Percentiles rank a stretch among this genome's conserved stretches.
These are phyloP conservation scores for Lota lota DNA, from an alignment of 2,113 vertebrate genomes.

Conservation along the genomic window DNA sequence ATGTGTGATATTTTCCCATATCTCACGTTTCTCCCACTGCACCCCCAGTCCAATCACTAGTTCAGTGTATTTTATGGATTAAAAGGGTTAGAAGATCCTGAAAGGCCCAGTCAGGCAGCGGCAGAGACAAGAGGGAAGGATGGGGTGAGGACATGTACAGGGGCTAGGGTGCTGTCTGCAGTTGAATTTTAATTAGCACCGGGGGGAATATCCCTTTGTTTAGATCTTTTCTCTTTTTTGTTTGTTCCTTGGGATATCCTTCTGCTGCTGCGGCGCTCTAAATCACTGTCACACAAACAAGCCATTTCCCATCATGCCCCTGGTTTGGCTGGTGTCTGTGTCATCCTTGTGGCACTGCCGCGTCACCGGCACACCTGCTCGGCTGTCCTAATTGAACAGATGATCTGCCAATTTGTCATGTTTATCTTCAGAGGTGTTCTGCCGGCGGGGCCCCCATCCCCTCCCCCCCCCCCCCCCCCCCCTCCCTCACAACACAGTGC, in stretches of 20 bases:
- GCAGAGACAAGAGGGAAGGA: slow-evolving; percentile 59
- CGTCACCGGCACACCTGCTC: slow-evolving; percentile 73
- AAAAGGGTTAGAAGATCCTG: slow-evolving; percentile 81
- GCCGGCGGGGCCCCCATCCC: slow-evolving; percentile 51
- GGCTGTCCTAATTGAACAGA: slow-evolving; percentile 78
- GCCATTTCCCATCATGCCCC: slow-evolving; percentile 79
- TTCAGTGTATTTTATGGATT: slow-evolving; percentile 82
- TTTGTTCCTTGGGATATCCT: slow-evolving; percentile 60
- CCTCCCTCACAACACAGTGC: slow-evolving; percentile 71
- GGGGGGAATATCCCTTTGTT: slow-evolving; percentile 73
- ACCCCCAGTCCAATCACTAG: slow-evolving; percentile 72
- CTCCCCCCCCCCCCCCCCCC: neutral
- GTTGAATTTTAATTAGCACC: slow-evolving; percentile 83
- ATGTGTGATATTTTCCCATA: slow-evolving; percentile 73
- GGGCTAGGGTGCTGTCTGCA: slow-evolving; percentile 51
- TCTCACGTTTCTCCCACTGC: slow-evolving; percentile 76
- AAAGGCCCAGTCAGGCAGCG: slow-evolving; percentile 65
- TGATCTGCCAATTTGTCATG: slow-evolving; percentile 86
- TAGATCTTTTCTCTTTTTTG: slow-evolving; percentile 32
- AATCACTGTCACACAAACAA: slow-evolving; percentile 80
- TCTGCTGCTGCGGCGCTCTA: slow-evolving; percentile 64
- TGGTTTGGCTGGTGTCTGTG: slow-evolving; percentile 73
- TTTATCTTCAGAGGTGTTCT: slow-evolving; percentile 79
- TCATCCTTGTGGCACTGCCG: slow-evolving; percentile 60
- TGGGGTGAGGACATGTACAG: slow-evolving; percentile 35